Evolutionary conservation across 2,888 invertebrate species (phyloP).

Genomic region (Epistrophe eligans): DNA sequence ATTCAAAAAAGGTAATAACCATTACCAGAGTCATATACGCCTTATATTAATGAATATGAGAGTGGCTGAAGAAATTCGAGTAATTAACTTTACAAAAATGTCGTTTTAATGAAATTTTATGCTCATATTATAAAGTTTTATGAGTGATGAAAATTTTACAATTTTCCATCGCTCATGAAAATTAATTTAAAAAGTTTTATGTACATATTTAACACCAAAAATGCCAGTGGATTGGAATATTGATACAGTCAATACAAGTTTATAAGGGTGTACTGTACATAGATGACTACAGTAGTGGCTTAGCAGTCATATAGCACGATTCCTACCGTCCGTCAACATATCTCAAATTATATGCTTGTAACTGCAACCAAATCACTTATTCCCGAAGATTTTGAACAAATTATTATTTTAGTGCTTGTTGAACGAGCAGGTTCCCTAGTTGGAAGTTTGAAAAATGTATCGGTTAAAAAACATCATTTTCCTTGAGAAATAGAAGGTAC

Average conservation of each 20-base stretch:
- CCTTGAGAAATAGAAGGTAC: too few relatives aligned
- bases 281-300: too few relatives aligned
- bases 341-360: too few relatives aligned
- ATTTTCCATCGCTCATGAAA: neutral
- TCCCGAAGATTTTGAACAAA: too few relatives aligned
- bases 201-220: neutral
- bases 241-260: neutral
- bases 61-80: slow-evolving; percentile 25
- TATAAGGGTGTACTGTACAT: too few relatives aligned
- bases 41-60: slow-evolving; percentile 7
- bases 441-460: too few relatives aligned
- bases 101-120: slow-evolving; percentile 47
- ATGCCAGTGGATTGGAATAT: neutral
- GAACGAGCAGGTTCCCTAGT: too few relatives aligned
- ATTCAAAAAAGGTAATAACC: slow-evolving; percentile 31
- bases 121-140: slow-evolving; percentile 44
- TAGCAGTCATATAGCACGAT: too few relatives aligned
- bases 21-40: neutral
- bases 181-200: neutral
- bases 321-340: too few relatives aligned
- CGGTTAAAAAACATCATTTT: too few relatives aligned
- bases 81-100: slow-evolving; percentile 48
- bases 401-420: too few relatives aligned
- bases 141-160: slow-evolving; percentile 39
- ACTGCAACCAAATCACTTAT: too few relatives aligned